Percentiles rank a stretch among this genome's conserved stretches.
These are phyloP conservation scores for Ariolimax columbianus DNA, from an alignment of 2,888 invertebrate genomes.

Conservation along the genomic window DNA sequence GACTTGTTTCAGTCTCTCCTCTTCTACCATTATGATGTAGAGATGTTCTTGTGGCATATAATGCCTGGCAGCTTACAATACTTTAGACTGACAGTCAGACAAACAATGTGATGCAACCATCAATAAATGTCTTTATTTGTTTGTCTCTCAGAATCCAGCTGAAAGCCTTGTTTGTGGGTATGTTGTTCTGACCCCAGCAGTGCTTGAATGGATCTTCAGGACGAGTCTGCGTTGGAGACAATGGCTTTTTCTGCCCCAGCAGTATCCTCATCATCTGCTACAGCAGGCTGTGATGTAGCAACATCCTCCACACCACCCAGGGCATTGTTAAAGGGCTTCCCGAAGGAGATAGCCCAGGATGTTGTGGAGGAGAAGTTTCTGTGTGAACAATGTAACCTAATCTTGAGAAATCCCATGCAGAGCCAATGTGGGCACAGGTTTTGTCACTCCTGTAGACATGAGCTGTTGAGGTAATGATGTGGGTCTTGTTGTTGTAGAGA, in stretches of 20 bases:
- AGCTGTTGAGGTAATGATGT: conserved; percentile 18
- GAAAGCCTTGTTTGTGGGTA: no score
- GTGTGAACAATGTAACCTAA: conserved; percentile 41
- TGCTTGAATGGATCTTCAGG: conserved; percentile 32
- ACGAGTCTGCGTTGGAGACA: conserved; percentile 29
- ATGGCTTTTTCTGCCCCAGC: conserved; percentile 18
- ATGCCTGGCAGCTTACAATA: no score
- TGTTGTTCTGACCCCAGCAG: conserved; percentile 8
- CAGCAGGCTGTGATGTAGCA: background rate
- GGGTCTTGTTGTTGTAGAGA: no score
- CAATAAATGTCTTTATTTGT: background rate
- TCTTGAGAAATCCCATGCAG: conserved; percentile 46
- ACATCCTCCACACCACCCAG: background rate
- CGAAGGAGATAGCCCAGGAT: conserved; percentile 18
- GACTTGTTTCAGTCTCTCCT: no score
- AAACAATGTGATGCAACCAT: no score
- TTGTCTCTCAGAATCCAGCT: background rate
- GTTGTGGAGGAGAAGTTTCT: conserved; percentile 47
- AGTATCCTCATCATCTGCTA: background rate
- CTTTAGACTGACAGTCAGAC: no score
- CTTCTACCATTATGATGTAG: no score
- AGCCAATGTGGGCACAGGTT: conserved; percentile 48
- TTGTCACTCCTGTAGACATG: conserved; percentile 30
- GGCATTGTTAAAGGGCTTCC: conserved; percentile 8
- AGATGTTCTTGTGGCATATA: no score